Evolutionary conservation across 2,113 vertebrate genomes (phyloP), one percentile per base, ranked within the genome.

Genomic region (Crotalus tigris): DNA sequence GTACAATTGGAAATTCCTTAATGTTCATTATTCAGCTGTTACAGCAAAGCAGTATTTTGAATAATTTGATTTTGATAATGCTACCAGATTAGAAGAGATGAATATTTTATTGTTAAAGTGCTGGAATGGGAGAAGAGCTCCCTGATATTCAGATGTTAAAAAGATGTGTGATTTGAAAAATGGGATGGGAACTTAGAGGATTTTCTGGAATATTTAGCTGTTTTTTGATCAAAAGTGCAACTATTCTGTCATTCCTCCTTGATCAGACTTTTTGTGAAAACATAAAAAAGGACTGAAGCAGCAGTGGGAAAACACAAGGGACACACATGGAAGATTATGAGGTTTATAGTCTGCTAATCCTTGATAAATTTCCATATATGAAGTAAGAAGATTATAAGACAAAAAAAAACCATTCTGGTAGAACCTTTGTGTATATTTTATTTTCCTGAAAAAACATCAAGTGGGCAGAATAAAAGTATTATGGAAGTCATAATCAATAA

Each of bases 21-120:
- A 51, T 51, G 93, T 53, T n/a, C 57, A 92, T 90, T 17, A 69
- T 53, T 91, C 94, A 59, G 94, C 10, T 90, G 87, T 92, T 91
- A 89, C 93, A 93, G 92, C 92, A 53, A 90, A 91, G 93, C 90
- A 93, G 26, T 10, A 0, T 10, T 0, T 92, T 94, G 90, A 87
- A 93, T 91, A 94, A 95, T 92, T 92, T 93, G 94, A 92, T 94
- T 93, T 81, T 95, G 92, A 94, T 21, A 95, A 94, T 94, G 91
- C 90, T 92, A 92, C 89, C 91, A 94, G 94, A 85, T 33, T 55
- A 11, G 26, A 81, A 55, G 24, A 58, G 39, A 17, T 86, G 54
- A n/a, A 57, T 59, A 91, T 86, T 86, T 85, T 55, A 57, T 17
- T 91, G 7, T 21, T 46, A 46, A 85, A 46, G 54, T 8, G 53